Percentiles rank a stretch among this genome's conserved stretches.
These are phyloP conservation scores for Sebastes cheni DNA, from an alignment of 2,797 vertebrate genomes.

Conservation along the genomic window DNA sequence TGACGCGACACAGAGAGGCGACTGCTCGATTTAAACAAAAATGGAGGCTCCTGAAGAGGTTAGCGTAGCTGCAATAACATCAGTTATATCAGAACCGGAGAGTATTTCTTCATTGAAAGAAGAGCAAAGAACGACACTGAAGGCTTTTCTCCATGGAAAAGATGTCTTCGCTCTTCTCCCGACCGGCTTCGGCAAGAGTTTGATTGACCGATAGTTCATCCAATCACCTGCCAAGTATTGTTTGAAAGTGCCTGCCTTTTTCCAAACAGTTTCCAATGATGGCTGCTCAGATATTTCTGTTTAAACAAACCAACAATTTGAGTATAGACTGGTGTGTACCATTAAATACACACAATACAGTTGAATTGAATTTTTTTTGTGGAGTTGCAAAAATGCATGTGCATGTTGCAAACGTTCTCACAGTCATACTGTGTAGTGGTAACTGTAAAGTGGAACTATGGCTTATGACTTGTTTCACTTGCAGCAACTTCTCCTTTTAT, in stretches of 20 bases:
- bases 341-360: neutral
- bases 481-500: constrained; percentile 3
- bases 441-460: neutral
- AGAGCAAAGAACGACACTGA: neutral
- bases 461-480: neutral
- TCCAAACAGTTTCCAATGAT: no score
- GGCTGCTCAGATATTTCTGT: no score
- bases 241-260: no score
- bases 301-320: no score
- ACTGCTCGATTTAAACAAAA: fast-evolving
- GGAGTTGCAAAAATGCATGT: neutral
- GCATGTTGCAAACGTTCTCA: neutral
- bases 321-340: neutral
- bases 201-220: no score
- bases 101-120: neutral
- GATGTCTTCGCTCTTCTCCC: neutral
- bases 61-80: no score
- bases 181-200: no score
- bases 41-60: neutral
- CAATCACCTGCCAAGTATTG: no score
- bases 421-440: no score
- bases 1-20: fast-evolving
- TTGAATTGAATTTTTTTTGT: neutral
- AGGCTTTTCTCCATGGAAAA: neutral
- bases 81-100: neutral